Conservation (phyloP, 2,113 vertebrate genomes). For the Dinomys branickii region DNA sequence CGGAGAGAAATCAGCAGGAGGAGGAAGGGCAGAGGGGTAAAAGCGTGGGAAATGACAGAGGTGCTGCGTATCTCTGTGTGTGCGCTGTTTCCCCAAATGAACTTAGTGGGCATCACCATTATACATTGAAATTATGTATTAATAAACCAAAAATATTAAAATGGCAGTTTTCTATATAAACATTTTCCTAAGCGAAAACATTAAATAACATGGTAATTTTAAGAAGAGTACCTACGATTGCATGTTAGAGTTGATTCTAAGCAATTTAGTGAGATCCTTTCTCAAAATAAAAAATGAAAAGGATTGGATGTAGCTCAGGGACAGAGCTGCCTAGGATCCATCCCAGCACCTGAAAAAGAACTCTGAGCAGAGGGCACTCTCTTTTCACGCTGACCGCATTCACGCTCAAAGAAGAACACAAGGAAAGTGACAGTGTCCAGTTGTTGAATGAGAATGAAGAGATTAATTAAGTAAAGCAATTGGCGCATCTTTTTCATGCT, state of each 20-base stretch:
- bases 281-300: neutral
- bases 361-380: neutral
- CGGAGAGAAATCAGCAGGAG: neutral
- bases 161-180: neutral
- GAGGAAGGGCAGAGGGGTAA: neutral
- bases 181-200: slow-evolving; percentile 9
- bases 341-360: neutral
- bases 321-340: neutral
- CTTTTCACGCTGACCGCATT: neutral
- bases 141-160: neutral
- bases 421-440: neutral
- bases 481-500: neutral
- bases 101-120: neutral
- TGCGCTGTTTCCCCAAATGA: neutral
- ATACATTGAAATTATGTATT: neutral
- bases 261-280: neutral
- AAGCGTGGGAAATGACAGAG: neutral
- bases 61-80: neutral
- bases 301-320: neutral
- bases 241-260: neutral
- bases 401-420: neutral
- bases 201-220: neutral
- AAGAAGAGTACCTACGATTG: neutral
- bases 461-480: neutral
- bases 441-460: neutral